A percentile compares a stretch with the other conserved stretches of the same genome.
Evolutionary conservation across 2,888 invertebrate species (phyloP).

Genomic region (Torymus tubicola): DNA sequence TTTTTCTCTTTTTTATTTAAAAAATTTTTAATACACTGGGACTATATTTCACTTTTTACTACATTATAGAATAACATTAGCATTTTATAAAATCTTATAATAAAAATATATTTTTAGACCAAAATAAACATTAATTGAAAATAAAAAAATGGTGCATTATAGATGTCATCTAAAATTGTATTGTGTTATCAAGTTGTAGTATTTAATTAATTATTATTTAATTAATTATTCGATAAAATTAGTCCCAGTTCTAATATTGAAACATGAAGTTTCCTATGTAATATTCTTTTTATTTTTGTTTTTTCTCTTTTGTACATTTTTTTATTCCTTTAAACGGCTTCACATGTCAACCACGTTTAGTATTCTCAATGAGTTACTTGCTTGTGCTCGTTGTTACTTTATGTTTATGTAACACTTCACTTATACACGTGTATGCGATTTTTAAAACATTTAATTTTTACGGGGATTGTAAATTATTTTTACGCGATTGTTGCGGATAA

Average conservation of each 20-base stretch:
- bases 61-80: no score
- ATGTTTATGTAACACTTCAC: conserved; percentile 33
- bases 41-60: no score
- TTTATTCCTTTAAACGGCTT: conserved; percentile 51
- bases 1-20: no score
- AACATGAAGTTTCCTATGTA: neutral
- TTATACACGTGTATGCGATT: neutral
- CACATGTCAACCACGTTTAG: conserved; percentile 29
- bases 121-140: no score
- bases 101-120: no score
- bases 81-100: no score
- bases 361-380: conserved; percentile 20
- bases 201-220: no score
- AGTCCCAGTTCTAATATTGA: neutral
- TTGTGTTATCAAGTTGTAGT: no score
- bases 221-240: neutral
- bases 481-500: conserved; percentile 33
- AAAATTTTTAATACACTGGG: no score
- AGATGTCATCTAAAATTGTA: no score
- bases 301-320: neutral
- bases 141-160: no score
- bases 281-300: conserved; percentile 5
- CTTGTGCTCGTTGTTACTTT: conserved; percentile 39
- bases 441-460: neutral
- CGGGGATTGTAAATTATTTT: no score